Percentiles rank a stretch among this genome's conserved stretches.
These are phyloP conservation scores for Xerus inauris DNA, from an alignment of 2,113 vertebrate species.

Conservation along the genomic window DNA sequence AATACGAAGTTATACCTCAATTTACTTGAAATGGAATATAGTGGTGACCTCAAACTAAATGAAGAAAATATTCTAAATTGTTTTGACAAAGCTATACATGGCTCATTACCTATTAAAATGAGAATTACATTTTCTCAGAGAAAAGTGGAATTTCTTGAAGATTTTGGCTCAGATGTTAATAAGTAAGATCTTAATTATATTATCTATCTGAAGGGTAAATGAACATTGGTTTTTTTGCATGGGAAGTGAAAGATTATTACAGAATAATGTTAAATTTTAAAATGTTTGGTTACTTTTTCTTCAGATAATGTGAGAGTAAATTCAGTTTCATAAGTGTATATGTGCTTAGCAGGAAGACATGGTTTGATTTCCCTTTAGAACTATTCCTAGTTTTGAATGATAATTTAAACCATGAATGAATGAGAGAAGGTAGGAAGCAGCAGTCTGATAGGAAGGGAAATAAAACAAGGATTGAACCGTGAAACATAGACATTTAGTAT, in stretches of 20 bases:
- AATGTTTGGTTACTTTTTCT: slow-evolving; percentile 30
- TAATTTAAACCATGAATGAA: neutral
- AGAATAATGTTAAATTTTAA: slow-evolving; percentile 24
- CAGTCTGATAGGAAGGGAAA: slow-evolving; percentile 10
- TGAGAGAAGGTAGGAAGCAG: neutral
- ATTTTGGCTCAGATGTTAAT: slow-evolving; percentile 97
- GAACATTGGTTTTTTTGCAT: slow-evolving; percentile 42
- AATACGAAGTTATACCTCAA: slow-evolving; percentile 97
- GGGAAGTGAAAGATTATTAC: slow-evolving; percentile 48
- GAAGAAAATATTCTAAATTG: slow-evolving; percentile 94
- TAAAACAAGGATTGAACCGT: neutral
- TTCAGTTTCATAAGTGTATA: neutral
- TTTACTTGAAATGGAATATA: slow-evolving; percentile 97
- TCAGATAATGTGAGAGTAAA: neutral
- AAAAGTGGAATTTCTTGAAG: slow-evolving; percentile 98
- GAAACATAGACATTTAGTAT: neutral
- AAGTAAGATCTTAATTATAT: slow-evolving; percentile 87
- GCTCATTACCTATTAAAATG: slow-evolving; percentile 92
- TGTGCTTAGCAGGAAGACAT: neutral
- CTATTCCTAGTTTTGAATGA: neutral
- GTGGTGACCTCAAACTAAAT: slow-evolving; percentile 94
- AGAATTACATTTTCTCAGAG: slow-evolving; percentile 96
- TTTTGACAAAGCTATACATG: slow-evolving; percentile 94
- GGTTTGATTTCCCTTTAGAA: slow-evolving; percentile 45
- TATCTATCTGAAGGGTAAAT: slow-evolving; percentile 46